phyloP scores from a whole-genome alignment of 2,797 vertebrate species.

The Glyptemys insculpta region DNA sequence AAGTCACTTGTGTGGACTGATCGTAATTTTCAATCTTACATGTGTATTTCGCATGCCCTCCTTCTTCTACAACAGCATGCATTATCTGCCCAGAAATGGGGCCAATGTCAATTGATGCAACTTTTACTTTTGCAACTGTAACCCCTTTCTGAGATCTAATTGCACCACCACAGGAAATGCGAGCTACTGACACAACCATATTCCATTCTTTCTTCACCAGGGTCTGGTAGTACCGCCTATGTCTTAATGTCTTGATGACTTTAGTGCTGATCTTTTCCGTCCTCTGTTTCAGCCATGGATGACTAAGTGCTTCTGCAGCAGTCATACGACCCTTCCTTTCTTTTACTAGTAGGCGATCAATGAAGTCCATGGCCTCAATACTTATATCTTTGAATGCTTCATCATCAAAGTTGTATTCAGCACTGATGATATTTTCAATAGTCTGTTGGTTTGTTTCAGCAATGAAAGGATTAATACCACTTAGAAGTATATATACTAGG shows the following conservation, averaged over 20 bases:
- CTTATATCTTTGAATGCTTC: slow-evolving; percentile 94
- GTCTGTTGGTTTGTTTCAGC: slow-evolving; percentile 98
- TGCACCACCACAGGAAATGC: slow-evolving; percentile 93
- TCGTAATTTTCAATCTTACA: slow-evolving; percentile 98
- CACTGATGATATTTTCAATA: slow-evolving; percentile 96
- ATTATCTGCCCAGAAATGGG: slow-evolving; percentile 92
- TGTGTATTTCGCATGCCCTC: slow-evolving; percentile 89
- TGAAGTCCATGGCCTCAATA: slow-evolving; percentile 94
- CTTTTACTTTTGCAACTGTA: slow-evolving; percentile 95
- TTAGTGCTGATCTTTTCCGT: slow-evolving; percentile 89
- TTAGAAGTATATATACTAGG: slow-evolving; percentile 93
- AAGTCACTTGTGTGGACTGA: slow-evolving; percentile 94
- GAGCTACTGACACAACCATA: slow-evolving; percentile 93
- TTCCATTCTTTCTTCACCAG: slow-evolving; percentile 95
- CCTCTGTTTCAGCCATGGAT: slow-evolving; percentile 92
- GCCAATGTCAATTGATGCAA: slow-evolving; percentile 96
- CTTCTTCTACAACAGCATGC: slow-evolving; percentile 90
- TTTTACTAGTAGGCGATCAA: slow-evolving; percentile 95
- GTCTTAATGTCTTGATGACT: slow-evolving; percentile 90
- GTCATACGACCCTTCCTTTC: slow-evolving; percentile 97
- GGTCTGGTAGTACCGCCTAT: slow-evolving; percentile 95
- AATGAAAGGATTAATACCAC: slow-evolving; percentile 96
- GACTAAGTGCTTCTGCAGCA: slow-evolving; percentile 92
- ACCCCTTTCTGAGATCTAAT: slow-evolving; percentile 94
- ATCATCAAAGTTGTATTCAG: slow-evolving; percentile 96